A percentile compares a stretch with the other conserved stretches of the same genome.
These are phyloP conservation scores for mouse (Mus musculus) DNA, from an alignment of 2,113 vertebrate genomes.

Conservation along the genomic window DNA sequence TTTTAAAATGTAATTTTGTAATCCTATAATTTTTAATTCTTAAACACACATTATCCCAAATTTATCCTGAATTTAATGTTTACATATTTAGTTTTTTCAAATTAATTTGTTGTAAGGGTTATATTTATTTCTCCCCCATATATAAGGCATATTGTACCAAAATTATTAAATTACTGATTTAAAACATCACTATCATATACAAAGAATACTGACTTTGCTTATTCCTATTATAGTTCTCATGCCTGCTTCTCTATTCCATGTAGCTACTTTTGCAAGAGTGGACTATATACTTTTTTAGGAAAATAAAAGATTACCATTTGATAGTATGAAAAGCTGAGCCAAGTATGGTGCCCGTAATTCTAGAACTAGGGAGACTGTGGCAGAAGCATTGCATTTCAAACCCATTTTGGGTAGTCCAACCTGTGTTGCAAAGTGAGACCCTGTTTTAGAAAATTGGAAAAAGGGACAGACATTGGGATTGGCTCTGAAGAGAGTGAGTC, in stretches of 20 bases:
- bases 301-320: not conserved
- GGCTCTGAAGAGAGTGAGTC: not conserved
- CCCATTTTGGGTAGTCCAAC: not conserved
- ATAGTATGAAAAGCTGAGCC: constrained; percentile 7
- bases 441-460: not conserved
- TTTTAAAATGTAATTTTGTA: not conserved
- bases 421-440: not conserved
- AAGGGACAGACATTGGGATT: not conserved
- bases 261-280: not conserved
- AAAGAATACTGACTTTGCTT: not conserved
- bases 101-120: constrained; percentile 3
- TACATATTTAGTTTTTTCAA: not conserved
- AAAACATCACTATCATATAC: constrained; percentile 22
- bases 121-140: not conserved
- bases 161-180: constrained; percentile 11
- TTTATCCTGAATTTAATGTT: not conserved
- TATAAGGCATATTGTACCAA: not conserved
- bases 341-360: not conserved
- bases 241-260: not conserved
- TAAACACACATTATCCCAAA: constrained; percentile 27
- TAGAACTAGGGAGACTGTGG: not conserved
- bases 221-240: not conserved
- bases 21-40: not conserved
- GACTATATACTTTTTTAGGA: not conserved
- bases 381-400: not conserved